Evolutionary conservation across 1,140 invertebrate genomes (phyloP), one percentile per base, ranked within the genome.

Genomic region (Drosophila eugracilis): DNA sequence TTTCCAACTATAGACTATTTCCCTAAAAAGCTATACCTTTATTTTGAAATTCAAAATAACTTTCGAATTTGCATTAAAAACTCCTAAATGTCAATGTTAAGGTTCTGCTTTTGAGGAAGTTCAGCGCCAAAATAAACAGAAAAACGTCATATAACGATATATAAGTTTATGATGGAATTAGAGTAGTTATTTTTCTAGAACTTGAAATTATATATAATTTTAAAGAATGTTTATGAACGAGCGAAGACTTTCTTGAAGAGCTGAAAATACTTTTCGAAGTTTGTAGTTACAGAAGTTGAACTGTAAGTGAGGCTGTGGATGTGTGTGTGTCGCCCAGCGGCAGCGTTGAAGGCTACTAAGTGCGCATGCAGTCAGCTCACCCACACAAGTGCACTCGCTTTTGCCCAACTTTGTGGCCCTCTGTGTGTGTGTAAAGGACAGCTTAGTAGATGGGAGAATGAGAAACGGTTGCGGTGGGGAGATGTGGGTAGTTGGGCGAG

Each of bases 321-420:
- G 54, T 59, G 53, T 59, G 53, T 45, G 59, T 17, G 48, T 53
- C 53, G 75, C 72, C 72, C 75, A 67, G 78, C 63, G 78, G 78
- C 78, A 45, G 54, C 74, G 79, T 78, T 88, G 81, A 86, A 86
- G 81, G 81, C 83, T 86, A 86, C 81, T 88, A 86, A 86, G 84
- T 86, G 81, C 81, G 81, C 81, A 86, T 86, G 81, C 81, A 86
- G 81, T 74, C 66, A 44, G 47, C 52, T 81, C 73, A 70, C 83
- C 60, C 74, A 86, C 47, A 85, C 81, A 72, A 58, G 55, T 70
- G 67, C 74, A 79, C 73, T 60, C 52, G 70, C 53, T 65, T 83
- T 78, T 74, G 59, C 73, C 54, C 70, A 80, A 67, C 63, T 72
- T 48, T 75, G 59, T 60, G 59, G 48, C 41, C 48, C 22, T 26